Evolutionary conservation across 92 coral and sea anemone species (phyloP), one percentile per base, ranked within the genome.

Genomic region (Zoanthus gigantus): DNA sequence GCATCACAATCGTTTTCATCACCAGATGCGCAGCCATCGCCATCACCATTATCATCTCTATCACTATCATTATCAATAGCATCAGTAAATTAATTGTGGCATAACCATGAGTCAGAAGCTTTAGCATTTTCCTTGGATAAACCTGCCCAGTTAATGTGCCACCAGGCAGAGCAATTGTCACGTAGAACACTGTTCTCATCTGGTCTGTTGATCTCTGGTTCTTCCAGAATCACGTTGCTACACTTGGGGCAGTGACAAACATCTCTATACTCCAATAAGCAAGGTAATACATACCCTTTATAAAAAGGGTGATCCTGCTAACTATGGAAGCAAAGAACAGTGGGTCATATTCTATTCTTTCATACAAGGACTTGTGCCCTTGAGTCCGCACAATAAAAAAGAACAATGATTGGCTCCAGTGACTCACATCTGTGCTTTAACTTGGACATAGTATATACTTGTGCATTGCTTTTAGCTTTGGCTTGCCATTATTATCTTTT

Each of bases 311-410:
- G 32, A 71, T 44, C 1, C 71, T 68, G 61, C 50, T 47, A 6
- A 84, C 71, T 52, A 52, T 32, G 15, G 54, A 18, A 16, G 30
- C 9, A 32, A 29, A 42, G 17, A 73, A 16, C 29, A 10, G 23
- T 14, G 12, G 30, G 61, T 74, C 37, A 47, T 4, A n/a, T 0
- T 23, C 16, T 7, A 74, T 47, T 46, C 61, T 48, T 74, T 74
- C 79, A 74, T 46, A 46, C 37, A 74, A 47, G 9, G 81, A 79
- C 44, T 71, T 52, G 46, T 57, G 82, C 0, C 88, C 88, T 18
- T 82, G 69, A 16, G 88, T 88, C 91, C 91, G 71, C 8, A 88
- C 91, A 53, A 81, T 71, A 57, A 88, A 81, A n/a, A 31, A 88
- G 8, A 16, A 63, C 23, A 23, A 72, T 88, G 91, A 47, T n/a